These are phyloP conservation scores for Neuroscelio doddi DNA, from an alignment of 2,888 invertebrate species.

Conservation along the genomic window DNA sequence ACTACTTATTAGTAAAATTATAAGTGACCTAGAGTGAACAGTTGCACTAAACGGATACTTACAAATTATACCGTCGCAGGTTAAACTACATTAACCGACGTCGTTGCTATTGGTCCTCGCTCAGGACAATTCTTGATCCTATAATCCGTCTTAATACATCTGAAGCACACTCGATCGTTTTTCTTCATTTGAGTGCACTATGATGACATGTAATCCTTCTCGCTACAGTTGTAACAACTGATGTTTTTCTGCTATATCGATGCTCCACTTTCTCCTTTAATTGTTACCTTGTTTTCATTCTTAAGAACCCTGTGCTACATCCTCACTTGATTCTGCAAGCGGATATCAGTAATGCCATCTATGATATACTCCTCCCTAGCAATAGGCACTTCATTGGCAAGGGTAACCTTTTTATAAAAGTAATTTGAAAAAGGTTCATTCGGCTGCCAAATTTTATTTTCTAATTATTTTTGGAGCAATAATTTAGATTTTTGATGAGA, in stretches of 20 bases:
- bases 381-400: conserved; percentile 33
- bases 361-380: conserved; percentile 35
- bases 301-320: conserved; percentile 22
- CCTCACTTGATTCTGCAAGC: conserved; percentile 29
- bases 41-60: conserved; percentile 11
- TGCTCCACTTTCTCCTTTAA: neutral
- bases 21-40: conserved; percentile 27
- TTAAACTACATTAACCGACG: conserved; percentile 36
- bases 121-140: conserved; percentile 22
- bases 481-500: conserved; percentile 23
- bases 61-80: neutral
- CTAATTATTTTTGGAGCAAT: conserved; percentile 20
- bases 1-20: conserved; percentile 17
- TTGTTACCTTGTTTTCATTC: neutral
- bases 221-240: conserved; percentile 13
- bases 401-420: conserved; percentile 36
- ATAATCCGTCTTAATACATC: conserved; percentile 20
- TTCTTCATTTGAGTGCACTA: conserved; percentile 11
- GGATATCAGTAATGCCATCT: conserved; percentile 38
- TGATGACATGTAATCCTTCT: conserved; percentile 1
- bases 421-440: conserved; percentile 38
- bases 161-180: conserved; percentile 13
- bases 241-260: neutral
- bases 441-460: conserved; percentile 16
- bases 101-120: neutral